phyloP scores from a whole-genome alignment of 2,888 invertebrate genomes.

The Stratiomys singularior region DNA sequence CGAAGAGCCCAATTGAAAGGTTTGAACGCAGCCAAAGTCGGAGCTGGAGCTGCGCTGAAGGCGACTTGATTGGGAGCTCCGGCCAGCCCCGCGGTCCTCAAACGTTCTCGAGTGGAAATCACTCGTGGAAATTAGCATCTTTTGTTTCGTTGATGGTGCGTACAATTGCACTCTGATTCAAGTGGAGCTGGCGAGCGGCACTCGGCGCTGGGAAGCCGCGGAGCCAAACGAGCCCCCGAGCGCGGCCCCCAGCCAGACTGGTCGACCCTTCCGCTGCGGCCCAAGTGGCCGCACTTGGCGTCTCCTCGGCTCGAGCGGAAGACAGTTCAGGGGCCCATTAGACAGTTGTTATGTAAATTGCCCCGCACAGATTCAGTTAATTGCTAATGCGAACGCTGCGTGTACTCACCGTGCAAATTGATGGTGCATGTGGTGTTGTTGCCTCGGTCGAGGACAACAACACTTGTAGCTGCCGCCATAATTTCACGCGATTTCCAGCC shows the following conservation, averaged over 20 bases:
- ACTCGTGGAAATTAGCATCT: slow-evolving; percentile 15
- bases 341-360: slow-evolving; percentile 16
- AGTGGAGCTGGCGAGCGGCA: not conserved
- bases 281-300: not conserved
- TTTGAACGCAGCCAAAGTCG: not conserved
- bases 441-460: slow-evolving; percentile 93
- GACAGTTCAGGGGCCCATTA: not conserved
- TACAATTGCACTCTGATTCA: not conserved
- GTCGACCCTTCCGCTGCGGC: slow-evolving; percentile 12
- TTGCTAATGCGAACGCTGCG: slow-evolving; percentile 7
- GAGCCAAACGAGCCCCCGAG: not conserved
- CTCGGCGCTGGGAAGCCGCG: not conserved
- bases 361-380: not conserved
- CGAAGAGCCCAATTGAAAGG: not conserved
- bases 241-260: not conserved
- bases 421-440: slow-evolving; percentile 97
- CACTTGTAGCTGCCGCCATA: slow-evolving; percentile 83
- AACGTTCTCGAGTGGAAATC: not conserved
- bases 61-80: not conserved
- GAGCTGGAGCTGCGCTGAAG: not conserved
- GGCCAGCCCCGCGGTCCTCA: not conserved
- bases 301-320: not conserved
- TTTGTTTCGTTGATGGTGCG: slow-evolving; percentile 18
- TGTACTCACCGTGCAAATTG: slow-evolving; percentile 90
- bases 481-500: not conserved